Evolutionary conservation across 2,797 vertebrate genomes (phyloP).

Genomic region (Pseudochaenichthys georgianus): DNA sequence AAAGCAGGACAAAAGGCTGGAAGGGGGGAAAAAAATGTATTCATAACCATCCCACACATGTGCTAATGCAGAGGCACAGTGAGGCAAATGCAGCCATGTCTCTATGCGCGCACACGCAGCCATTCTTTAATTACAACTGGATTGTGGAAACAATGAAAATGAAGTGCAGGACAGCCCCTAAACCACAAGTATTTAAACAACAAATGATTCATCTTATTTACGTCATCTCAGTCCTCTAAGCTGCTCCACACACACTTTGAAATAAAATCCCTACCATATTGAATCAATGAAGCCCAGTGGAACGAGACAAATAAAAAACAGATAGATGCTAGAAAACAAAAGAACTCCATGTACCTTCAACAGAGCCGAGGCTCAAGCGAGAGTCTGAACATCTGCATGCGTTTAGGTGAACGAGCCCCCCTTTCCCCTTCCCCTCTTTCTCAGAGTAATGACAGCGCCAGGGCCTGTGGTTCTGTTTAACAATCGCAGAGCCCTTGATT

Average conservation of each 20-base stretch:
- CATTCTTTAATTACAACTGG: constrained; percentile 73
- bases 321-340: constrained; percentile 80
- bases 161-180: constrained; percentile 74
- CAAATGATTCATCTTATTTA: constrained; percentile 83
- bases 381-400: constrained; percentile 82
- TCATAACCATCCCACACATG: constrained; percentile 56
- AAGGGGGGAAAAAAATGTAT: constrained; percentile 35
- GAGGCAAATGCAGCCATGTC: constrained; percentile 31
- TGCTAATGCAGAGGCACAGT: constrained; percentile 38
- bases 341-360: constrained; percentile 82
- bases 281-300: constrained; percentile 72
- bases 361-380: constrained; percentile 58
- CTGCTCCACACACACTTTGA: constrained; percentile 74
- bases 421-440: constrained; percentile 54
- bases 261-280: constrained; percentile 77
- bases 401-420: constrained; percentile 76
- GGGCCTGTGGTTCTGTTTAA: constrained; percentile 79
- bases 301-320: constrained; percentile 82
- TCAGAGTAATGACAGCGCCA: constrained; percentile 76
- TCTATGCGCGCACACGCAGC: constrained; percentile 1
- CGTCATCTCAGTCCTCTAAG: constrained; percentile 72
- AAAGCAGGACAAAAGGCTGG: constrained; percentile 43
- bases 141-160: constrained; percentile 85
- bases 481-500: constrained; percentile 77
- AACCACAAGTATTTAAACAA: constrained; percentile 80